These are phyloP conservation scores for Colistium nudipinnis DNA, from an alignment of 2,113 vertebrate species.

Conservation along the genomic window DNA sequence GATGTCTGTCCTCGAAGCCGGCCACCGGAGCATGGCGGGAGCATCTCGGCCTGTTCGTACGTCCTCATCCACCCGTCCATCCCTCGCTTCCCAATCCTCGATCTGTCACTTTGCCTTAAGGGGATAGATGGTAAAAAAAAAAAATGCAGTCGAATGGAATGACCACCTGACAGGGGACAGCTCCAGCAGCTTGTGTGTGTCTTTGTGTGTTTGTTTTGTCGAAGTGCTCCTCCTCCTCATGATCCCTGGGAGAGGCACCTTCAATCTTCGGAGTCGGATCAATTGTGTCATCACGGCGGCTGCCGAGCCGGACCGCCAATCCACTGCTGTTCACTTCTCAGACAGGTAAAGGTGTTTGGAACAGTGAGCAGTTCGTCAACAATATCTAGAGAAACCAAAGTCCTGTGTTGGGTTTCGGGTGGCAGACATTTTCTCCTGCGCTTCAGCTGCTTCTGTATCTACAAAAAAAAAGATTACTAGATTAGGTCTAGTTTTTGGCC, in stretches of 20 bases:
- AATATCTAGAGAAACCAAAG: not conserved
- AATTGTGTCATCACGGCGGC: conserved; percentile 41
- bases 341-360: not conserved
- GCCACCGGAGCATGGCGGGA: conserved; percentile 59
- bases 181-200: conserved; percentile 21
- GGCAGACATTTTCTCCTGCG: not conserved
- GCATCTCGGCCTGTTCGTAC: conserved; percentile 58
- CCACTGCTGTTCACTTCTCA: not conserved
- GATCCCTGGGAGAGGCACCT: conserved; percentile 49
- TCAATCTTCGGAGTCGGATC: conserved; percentile 38
- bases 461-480: too few species aligned
- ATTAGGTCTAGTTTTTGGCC: too few species aligned
- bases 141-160: conserved; percentile 47
- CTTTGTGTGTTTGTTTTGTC: conserved; percentile 1
- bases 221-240: conserved; percentile 12
- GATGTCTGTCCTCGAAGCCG: conserved; percentile 73
- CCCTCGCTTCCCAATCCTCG: conserved; percentile 61
- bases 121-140: conserved; percentile 70
- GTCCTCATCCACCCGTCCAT: conserved; percentile 49
- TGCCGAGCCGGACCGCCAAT: conserved; percentile 16
- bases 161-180: conserved; percentile 51
- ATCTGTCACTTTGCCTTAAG: conserved; percentile 66
- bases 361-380: not conserved
- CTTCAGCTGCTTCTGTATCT: not conserved
- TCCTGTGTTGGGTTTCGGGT: not conserved